phyloP scores from a whole-genome alignment of 2,113 vertebrate species.

The Centropus bengalensis region DNA sequence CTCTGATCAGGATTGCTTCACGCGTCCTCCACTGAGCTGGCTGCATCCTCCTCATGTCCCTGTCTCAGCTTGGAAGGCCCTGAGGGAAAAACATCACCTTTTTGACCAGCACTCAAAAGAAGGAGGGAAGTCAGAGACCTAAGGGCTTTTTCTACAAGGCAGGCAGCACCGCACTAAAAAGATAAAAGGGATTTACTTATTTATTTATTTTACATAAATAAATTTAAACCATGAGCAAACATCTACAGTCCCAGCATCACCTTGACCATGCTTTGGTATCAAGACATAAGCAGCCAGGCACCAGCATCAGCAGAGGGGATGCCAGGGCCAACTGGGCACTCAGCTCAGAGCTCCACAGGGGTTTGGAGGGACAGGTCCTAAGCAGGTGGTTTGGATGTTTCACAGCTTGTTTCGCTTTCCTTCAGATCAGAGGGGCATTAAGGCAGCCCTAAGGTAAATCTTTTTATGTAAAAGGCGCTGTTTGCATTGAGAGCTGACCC shows the following conservation, averaged over 20 bases:
- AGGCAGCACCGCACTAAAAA: background rate
- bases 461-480: background rate
- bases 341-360: background rate
- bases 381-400: background rate
- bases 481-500: background rate
- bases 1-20: background rate
- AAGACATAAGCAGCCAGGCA: background rate
- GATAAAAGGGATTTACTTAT: background rate
- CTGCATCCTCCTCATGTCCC: rapidly evolving
- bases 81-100: background rate
- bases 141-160: background rate
- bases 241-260: background rate
- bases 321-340: background rate
- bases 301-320: background rate
- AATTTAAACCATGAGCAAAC: background rate
- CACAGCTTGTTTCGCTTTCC: background rate
- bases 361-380: background rate
- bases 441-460: background rate
- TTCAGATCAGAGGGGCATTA: background rate
- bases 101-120: background rate
- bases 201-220: background rate
- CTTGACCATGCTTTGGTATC: too few species aligned
- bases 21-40: rapidly evolving
- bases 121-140: background rate
- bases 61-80: background rate